Percentiles rank a stretch among this genome's conserved stretches.
phyloP scores from a whole-genome alignment of 2,113 vertebrate genomes.

The Henicopernis longicauda region DNA sequence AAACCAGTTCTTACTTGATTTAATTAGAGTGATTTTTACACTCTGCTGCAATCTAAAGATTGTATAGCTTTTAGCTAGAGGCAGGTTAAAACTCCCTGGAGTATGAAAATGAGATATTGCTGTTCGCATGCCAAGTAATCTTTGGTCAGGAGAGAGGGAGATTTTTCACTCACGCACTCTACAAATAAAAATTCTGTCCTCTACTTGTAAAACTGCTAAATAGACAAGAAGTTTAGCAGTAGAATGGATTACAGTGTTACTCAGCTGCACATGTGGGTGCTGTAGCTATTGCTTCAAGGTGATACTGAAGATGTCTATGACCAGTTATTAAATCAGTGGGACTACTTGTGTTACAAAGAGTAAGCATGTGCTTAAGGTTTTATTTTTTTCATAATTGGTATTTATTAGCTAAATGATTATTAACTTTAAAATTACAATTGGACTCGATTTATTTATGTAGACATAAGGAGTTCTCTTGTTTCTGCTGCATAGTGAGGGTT shows the following conservation, averaged over 20 bases:
- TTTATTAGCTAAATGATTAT: neutral
- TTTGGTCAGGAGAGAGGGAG: slow-evolving; percentile 6
- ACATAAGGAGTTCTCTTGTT: neutral
- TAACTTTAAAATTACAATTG: neutral
- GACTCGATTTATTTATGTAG: neutral
- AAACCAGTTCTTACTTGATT: slow-evolving; percentile 63
- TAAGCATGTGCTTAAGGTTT: neutral
- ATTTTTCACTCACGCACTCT: neutral
- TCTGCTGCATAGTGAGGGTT: neutral
- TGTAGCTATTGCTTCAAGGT: neutral
- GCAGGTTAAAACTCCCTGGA: slow-evolving; percentile 56
- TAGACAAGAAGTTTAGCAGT: neutral
- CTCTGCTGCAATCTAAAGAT: slow-evolving; percentile 52
- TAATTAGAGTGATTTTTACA: slow-evolving; percentile 65
- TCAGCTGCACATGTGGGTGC: neutral
- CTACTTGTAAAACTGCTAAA: slow-evolving; percentile 8
- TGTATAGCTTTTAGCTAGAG: slow-evolving; percentile 56
- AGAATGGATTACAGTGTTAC: neutral
- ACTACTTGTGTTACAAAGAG: neutral
- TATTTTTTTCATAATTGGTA: neutral
- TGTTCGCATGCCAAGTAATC: slow-evolving; percentile 19
- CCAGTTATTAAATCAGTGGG: neutral
- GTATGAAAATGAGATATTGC: slow-evolving; percentile 35
- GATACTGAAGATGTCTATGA: neutral
- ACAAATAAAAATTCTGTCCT: slow-evolving; percentile 23